Evolutionary conservation across 2,797 vertebrate genomes (phyloP), one percentile per base, ranked within the genome.

Genomic region (Percopsis omiscomaycus): DNA sequence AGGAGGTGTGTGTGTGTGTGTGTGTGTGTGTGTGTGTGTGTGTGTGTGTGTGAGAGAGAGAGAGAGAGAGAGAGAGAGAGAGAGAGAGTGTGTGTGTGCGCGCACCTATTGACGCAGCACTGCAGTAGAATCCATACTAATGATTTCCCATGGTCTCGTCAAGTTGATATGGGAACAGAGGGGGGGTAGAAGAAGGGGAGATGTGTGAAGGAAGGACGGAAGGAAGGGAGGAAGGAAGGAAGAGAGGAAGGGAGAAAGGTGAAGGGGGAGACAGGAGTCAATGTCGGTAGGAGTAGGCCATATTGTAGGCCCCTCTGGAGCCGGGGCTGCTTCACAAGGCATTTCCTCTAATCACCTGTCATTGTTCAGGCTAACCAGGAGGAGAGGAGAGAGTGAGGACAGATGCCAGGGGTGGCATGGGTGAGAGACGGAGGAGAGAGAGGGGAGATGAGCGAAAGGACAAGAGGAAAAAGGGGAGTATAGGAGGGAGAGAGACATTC

Each of bases 1-100:
- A 98, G 85, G 97, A 98, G 95, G 97, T 72, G 56, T 73, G 67
- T 85, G 80, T 74, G 74, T 71, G 27, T 55, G 52, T 37, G 42
- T 65, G 46, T 44, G 51, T 65, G 44, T 50, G 50, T n/a, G 4
- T 22, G 22, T 22, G 22, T 22, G 22, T 22, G 22, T 22, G 22
- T 22, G 22, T 22, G 1, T 22, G 22, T 22, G 22, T 22, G 22
- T 22, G 22, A 22, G 22, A 22, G 22, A 22, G 22, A 22, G 22
- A 22, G 22, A 22, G 22, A 22, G 22, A 22, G 22, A 22, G 22
- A 22, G 22, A 22, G 22, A 22, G 22, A 22, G 22, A 22, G 22
- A 22, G 22, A 22, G 22, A 22, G 32, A 5, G 5, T 37, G 32
- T 37, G 32, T 37, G 32, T 32, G 30, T 32, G 32, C 6, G 3